Evolutionary conservation across 2,797 vertebrate species (phyloP).

Genomic region (Sciurus carolinensis): DNA sequence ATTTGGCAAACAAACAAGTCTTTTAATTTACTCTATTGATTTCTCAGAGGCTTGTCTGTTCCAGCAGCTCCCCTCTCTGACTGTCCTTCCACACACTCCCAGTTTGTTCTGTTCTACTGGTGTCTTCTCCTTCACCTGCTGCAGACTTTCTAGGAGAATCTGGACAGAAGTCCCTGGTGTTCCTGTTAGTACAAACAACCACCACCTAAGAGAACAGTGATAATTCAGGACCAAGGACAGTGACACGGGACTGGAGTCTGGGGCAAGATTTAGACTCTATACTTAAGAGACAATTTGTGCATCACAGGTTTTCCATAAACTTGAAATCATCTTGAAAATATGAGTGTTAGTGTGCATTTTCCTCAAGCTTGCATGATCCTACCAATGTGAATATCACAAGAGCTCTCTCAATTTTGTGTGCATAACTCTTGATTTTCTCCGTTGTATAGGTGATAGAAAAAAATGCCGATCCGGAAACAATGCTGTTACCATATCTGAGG

Average conservation of each 20-base stretch:
- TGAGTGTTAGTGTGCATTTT: neutral
- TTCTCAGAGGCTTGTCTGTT: neutral
- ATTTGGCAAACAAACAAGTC: neutral
- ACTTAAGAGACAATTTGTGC: neutral
- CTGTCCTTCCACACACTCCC: too few relatives aligned
- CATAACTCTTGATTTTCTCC: conserved; percentile 58
- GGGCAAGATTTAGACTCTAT: neutral
- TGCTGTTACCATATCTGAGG: conserved; percentile 93
- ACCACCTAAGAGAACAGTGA: neutral
- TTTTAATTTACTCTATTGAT: neutral
- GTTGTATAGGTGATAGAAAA: conserved; percentile 91
- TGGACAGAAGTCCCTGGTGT: neutral
- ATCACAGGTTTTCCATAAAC: neutral
- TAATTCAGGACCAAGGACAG: conserved; percentile 47
- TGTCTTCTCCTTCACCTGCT: neutral
- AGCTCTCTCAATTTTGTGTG: neutral
- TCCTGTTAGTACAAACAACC: neutral
- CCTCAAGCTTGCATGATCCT: neutral
- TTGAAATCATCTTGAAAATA: conserved; percentile 5
- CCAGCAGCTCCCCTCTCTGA: neutral
- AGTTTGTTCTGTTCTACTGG: neutral
- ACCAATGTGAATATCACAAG: neutral
- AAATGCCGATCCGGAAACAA: conserved; percentile 93
- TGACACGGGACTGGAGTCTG: neutral
- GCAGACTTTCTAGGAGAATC: neutral